Evolutionary conservation across 1,140 invertebrate species (phyloP).

Genomic region (Pseudomyrmex dendroicus): DNA sequence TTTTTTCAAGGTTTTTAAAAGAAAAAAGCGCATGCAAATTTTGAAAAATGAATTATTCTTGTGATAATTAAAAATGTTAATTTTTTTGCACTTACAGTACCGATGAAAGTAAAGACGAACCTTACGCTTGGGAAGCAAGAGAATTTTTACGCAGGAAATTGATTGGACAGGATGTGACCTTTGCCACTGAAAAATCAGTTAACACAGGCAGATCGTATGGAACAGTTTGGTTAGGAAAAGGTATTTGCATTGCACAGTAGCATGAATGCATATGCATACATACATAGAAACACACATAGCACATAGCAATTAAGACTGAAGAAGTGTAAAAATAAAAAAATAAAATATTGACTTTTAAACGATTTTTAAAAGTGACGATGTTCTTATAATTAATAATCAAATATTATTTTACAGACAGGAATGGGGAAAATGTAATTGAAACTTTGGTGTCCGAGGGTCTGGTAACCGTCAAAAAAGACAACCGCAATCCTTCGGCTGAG

Average conservation of each 20-base stretch:
- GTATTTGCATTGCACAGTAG: conserved; percentile 78
- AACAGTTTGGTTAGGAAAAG: conserved; percentile 93
- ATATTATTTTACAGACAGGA: conserved; percentile 86
- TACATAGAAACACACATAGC: too few relatives aligned
- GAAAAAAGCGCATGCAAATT: not conserved
- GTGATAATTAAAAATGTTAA: not conserved
- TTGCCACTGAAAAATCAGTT: conserved; percentile 90
- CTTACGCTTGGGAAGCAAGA: conserved; percentile 98
- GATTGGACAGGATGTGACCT: conserved; percentile 95
- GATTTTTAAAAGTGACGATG: too few relatives aligned
- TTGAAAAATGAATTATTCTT: not conserved
- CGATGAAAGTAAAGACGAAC: conserved; percentile 94
- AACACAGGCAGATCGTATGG: conserved; percentile 95
- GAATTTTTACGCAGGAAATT: conserved; percentile 97
- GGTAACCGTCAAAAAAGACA: conserved; percentile 92
- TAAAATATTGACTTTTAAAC: too few relatives aligned
- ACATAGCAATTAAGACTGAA: too few relatives aligned
- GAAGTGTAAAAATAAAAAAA: too few relatives aligned
- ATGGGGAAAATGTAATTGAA: conserved; percentile 95
- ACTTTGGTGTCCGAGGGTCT: conserved; percentile 94
- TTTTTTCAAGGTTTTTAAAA: not conserved
- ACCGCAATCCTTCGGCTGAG: conserved; percentile 88
- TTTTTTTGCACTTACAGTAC: conserved; percentile 36
- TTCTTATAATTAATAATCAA: too few relatives aligned
- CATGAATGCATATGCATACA: not conserved